Conservation (phyloP, 2,797 vertebrate genomes). For the Myotis planiceps region DNA sequence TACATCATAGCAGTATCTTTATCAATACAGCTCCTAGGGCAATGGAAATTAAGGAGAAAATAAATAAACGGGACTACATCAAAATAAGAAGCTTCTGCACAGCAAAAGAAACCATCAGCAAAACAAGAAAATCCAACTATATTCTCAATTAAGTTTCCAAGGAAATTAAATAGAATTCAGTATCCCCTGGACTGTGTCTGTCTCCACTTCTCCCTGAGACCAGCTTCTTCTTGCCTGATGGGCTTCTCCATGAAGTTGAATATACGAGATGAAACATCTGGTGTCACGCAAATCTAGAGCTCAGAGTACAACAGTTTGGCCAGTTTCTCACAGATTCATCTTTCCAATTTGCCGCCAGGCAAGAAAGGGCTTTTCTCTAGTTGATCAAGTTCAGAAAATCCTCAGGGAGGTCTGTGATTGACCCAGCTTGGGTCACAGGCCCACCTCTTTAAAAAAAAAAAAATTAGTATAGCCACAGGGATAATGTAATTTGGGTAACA, state of each 20-base stretch:
- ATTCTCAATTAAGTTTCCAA: not conserved
- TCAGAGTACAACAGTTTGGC: not conserved
- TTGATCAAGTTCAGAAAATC: not conserved
- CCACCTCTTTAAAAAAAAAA: not conserved
- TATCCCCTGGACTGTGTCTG: rapidly evolving
- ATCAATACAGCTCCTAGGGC: no score
- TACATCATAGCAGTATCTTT: no score
- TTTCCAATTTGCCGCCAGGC: not conserved
- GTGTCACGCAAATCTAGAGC: not conserved
- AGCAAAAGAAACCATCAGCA: no score
- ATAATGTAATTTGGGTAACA: not conserved
- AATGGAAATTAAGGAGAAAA: no score
- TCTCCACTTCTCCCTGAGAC: not conserved
- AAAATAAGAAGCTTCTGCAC: no score
- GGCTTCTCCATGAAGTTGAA: not conserved
- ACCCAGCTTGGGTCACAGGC: not conserved
- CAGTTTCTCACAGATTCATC: not conserved
- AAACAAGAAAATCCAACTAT: not conserved
- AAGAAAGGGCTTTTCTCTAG: not conserved
- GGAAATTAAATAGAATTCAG: not conserved
- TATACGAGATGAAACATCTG: not conserved
- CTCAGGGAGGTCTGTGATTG: not conserved
- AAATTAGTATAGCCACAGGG: not conserved
- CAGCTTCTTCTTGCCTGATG: not conserved
- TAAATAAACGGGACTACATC: no score